These are phyloP conservation scores for Caenorhabditis sinica DNA, from an alignment of 2,888 invertebrate species.

Conservation along the genomic window DNA sequence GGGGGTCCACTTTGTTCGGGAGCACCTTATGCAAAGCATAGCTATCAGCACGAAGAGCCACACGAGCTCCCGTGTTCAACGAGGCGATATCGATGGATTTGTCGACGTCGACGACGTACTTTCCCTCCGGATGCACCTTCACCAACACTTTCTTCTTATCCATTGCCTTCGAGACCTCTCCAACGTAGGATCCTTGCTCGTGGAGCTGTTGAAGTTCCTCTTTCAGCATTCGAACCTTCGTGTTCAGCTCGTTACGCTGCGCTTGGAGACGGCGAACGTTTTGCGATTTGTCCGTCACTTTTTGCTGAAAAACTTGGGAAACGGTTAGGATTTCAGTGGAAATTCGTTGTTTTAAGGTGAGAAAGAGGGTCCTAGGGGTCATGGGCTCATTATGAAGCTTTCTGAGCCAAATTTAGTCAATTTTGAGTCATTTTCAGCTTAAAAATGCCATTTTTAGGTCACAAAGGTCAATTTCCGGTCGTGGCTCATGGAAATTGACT, in stretches of 20 bases:
- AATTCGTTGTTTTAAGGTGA: no score
- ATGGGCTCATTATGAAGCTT: not conserved
- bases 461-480: no score
- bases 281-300: constrained; percentile 97
- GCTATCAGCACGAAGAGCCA: constrained; percentile 97
- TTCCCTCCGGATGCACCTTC: constrained; percentile 99
- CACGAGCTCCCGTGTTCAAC: constrained; percentile 97
- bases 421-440: not conserved
- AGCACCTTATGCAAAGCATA: constrained; percentile 98
- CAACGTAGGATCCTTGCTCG: constrained; percentile 99
- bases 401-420: not conserved
- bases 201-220: constrained; percentile 96
- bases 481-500: no score
- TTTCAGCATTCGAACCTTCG: constrained; percentile 97
- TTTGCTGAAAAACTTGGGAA: constrained; percentile 86
- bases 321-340: not conserved
- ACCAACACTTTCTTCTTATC: constrained; percentile 99
- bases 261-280: constrained; percentile 97
- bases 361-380: no score
- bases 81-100: constrained; percentile 99
- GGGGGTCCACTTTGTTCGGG: constrained; percentile 98
- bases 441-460: no score
- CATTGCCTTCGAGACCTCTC: constrained; percentile 99
- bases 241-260: constrained; percentile 98
- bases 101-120: constrained; percentile 99